Conservation (phyloP, 2,113 vertebrate species). For the Ceyx melanurus region DNA sequence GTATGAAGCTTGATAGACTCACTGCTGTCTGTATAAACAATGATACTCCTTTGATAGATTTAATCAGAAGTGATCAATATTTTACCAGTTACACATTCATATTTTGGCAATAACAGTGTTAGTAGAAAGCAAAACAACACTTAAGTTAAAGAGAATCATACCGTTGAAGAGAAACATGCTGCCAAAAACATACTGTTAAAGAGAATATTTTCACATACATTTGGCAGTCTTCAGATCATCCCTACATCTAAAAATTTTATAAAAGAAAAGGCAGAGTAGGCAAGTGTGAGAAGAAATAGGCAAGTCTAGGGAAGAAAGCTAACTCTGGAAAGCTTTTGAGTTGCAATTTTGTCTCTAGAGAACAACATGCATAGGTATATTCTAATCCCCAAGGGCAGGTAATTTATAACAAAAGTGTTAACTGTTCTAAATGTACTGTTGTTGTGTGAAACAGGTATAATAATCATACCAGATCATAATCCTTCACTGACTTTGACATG, state of each 20-base stretch:
- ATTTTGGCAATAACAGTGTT: not conserved
- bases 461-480: constrained; percentile 9
- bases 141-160: not conserved
- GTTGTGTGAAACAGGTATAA: not conserved
- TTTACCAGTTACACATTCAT: not conserved
- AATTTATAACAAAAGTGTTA: not conserved
- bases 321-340: not conserved
- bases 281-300: not conserved
- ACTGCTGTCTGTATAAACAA: not conserved
- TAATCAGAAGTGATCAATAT: not conserved
- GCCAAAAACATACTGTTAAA: not conserved
- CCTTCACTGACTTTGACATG: not conserved
- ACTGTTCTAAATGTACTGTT: not conserved
- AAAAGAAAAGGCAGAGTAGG: not conserved
- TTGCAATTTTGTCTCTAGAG: not conserved
- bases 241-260: not conserved
- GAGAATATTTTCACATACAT: accelerated
- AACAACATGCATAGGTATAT: not conserved
- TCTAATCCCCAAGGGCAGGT: not conserved
- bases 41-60: not conserved
- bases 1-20: not conserved
- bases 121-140: not conserved
- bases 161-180: not conserved
- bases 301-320: not conserved
- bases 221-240: not conserved